phyloP scores from a whole-genome alignment of 1,140 invertebrate genomes.

The Pseudomyrmex dendroicus region DNA sequence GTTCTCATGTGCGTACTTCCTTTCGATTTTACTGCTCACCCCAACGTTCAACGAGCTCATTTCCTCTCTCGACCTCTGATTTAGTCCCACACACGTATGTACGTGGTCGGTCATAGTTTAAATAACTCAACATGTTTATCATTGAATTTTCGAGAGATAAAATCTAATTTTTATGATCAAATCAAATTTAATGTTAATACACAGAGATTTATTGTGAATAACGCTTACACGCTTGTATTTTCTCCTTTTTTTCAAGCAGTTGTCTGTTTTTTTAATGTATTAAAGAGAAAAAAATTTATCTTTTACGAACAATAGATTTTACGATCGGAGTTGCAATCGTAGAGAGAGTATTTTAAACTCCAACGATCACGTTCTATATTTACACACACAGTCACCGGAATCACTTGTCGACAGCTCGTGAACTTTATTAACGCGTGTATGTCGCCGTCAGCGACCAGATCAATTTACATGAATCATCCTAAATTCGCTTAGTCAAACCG shows the following conservation, averaged over 20 bases:
- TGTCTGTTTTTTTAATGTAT: too few species aligned
- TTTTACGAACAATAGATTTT: neutral
- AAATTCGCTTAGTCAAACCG: slow-evolving; percentile 33
- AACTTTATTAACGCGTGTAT: slow-evolving; percentile 28
- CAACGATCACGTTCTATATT: slow-evolving; percentile 39
- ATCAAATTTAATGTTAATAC: too few species aligned
- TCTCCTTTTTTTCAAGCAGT: too few species aligned
- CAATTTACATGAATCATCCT: slow-evolving; percentile 48
- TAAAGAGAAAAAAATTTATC: neutral
- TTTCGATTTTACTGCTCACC: slow-evolving; percentile 47
- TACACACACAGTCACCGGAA: slow-evolving; percentile 34
- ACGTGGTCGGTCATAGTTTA: slow-evolving; percentile 34
- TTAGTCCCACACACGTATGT: neutral
- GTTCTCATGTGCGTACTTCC: slow-evolving; percentile 47
- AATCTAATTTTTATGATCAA: neutral
- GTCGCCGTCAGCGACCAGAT: slow-evolving; percentile 34
- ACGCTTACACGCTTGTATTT: too few species aligned
- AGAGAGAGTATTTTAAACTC: neutral
- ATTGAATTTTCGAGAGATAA: slow-evolving; percentile 8
- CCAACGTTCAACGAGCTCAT: slow-evolving; percentile 47
- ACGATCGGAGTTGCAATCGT: too few species aligned
- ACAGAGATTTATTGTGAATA: too few species aligned
- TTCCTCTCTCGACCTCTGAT: slow-evolving; percentile 54
- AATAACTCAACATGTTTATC: slow-evolving; percentile 13
- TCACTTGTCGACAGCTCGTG: slow-evolving; percentile 27